Base-by-base conservation (phyloP, 2,797 vertebrate genomes). In the Hipposideros larvatus region DNA sequence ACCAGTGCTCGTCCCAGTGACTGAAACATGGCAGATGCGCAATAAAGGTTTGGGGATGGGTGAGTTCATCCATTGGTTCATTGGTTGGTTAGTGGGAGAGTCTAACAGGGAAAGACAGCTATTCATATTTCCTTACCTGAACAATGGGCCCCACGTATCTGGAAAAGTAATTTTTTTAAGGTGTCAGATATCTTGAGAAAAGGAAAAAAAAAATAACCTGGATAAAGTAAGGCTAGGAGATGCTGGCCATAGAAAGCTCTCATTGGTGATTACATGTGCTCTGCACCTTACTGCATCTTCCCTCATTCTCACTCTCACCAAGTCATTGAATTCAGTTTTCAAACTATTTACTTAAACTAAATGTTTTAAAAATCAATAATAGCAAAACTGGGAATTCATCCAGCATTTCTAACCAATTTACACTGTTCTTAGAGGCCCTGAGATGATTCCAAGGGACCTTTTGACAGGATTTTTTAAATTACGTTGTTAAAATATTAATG, bases 401-500 rank as follows among this genome's bases (percentile, higher is more conserved):
- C 91, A 91, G 43, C 68, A 61, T 80, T 91, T 95, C 28, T 88
- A 65, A 92, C 22, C 31, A 79, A 48, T 92, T 92, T 74, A 55
- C 78, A 70, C 53, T 89, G 59, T 66, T 94, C 34, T 86, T 92
- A 22, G 11, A 3, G 14, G 21, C 41, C 11, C 22, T 83, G 63
- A 61, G 26, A 70, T 95, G 10, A 74, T 73, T 57, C 63, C 61
- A 91, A 87, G 41, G 92, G 34, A 61, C 11, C 8, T 1, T 88
- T 79, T 87, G 43, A 93, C 21, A 73, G 28, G 26, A 89, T 85
- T 93, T 90, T 94, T 93, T 22, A 2, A 85, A 91, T 89, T 83
- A 89, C 34, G 2, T n/a, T 80, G 13, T 79, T 96, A 89, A 96
- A 87, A 90, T 95, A 94, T 92, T 91, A 82, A 53, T 97, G 43